phyloP scores from a whole-genome alignment of 1,140 invertebrate species.

The Schlechtendalia chinensis region DNA sequence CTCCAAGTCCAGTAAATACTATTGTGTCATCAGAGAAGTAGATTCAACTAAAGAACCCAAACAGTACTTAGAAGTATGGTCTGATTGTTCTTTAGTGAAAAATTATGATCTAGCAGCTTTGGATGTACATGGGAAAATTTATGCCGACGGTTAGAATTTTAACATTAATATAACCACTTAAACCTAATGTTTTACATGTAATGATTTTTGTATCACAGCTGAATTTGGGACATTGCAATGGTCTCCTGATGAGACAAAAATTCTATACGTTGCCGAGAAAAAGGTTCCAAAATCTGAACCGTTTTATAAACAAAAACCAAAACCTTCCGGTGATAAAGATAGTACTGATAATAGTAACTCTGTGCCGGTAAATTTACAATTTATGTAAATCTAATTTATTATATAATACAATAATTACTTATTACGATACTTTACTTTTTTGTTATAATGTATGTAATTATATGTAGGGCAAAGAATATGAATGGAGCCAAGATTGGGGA shows the following conservation, averaged over 20 bases:
- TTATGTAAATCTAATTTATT: too few relatives aligned
- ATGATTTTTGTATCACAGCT: slow-evolving; percentile 58
- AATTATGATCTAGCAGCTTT: slow-evolving; percentile 67
- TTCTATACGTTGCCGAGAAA: slow-evolving; percentile 79
- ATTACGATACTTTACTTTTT: too few relatives aligned
- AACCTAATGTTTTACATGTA: slow-evolving; percentile 7
- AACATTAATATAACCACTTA: not conserved
- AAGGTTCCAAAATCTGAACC: slow-evolving; percentile 71
- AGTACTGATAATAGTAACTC: not conserved
- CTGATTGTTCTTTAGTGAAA: slow-evolving; percentile 60
- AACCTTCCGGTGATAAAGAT: not conserved
- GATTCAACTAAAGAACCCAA: slow-evolving; percentile 61
- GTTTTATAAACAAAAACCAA: slow-evolving; percentile 67
- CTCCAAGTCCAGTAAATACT: slow-evolving; percentile 62
- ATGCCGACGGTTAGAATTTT: slow-evolving; percentile 65
- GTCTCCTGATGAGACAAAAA: slow-evolving; percentile 67
- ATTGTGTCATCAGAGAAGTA: slow-evolving; percentile 65
- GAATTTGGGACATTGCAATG: slow-evolving; percentile 74
- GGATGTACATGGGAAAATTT: slow-evolving; percentile 72
- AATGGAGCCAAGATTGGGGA: slow-evolving; percentile 79
- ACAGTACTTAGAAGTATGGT: slow-evolving; percentile 73
- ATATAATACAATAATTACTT: too few relatives aligned
- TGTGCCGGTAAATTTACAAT: slow-evolving; percentile 3
- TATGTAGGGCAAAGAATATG: slow-evolving; percentile 73
- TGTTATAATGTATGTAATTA: too few relatives aligned